Evolutionary conservation across 2,888 invertebrate genomes (phyloP).

Genomic region (Drymonia ruficornis): DNA sequence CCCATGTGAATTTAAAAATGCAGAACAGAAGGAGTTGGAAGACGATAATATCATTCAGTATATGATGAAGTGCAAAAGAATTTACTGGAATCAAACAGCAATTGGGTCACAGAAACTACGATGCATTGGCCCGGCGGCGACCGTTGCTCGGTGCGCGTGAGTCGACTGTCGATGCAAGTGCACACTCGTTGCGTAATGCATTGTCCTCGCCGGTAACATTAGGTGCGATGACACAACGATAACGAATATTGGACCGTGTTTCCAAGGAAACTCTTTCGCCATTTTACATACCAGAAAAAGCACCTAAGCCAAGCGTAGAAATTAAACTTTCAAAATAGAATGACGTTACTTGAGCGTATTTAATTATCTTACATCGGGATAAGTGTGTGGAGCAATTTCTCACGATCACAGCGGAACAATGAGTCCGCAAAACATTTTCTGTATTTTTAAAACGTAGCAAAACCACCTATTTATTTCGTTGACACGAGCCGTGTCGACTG

Average conservation of each 20-base stretch:
- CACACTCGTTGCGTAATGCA: slow-evolving; percentile 64
- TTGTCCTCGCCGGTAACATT: slow-evolving; percentile 59
- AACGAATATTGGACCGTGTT: slow-evolving; percentile 44
- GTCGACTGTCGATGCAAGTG: slow-evolving; percentile 60
- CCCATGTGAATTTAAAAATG: too few relatives aligned
- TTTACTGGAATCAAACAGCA: slow-evolving; percentile 66
- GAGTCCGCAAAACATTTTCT: slow-evolving; percentile 52
- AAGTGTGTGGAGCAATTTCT: slow-evolving; percentile 53
- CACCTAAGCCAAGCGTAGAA: not conserved
- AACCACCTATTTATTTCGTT: slow-evolving; percentile 57
- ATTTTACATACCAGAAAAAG: slow-evolving; percentile 1
- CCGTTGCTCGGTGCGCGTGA: slow-evolving; percentile 76
- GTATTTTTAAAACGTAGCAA: slow-evolving; percentile 60
- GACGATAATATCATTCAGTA: slow-evolving; percentile 3
- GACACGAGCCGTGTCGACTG: slow-evolving; percentile 72
- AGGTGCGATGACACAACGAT: slow-evolving; percentile 59
- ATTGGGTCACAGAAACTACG: slow-evolving; percentile 73
- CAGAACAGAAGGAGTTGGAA: too few relatives aligned
- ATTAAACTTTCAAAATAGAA: slow-evolving; percentile 12
- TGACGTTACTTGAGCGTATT: slow-evolving; percentile 7
- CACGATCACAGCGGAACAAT: slow-evolving; percentile 66
- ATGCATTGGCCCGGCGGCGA: slow-evolving; percentile 55
- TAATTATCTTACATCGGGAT: slow-evolving; percentile 16
- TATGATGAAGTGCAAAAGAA: slow-evolving; percentile 36
- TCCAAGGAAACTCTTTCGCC: slow-evolving; percentile 24